A percentile compares a stretch with the other conserved stretches of the same genome.
These are phyloP conservation scores for Shinisaurus crocodilurus DNA, from an alignment of 2,113 vertebrate species.

Conservation along the genomic window DNA sequence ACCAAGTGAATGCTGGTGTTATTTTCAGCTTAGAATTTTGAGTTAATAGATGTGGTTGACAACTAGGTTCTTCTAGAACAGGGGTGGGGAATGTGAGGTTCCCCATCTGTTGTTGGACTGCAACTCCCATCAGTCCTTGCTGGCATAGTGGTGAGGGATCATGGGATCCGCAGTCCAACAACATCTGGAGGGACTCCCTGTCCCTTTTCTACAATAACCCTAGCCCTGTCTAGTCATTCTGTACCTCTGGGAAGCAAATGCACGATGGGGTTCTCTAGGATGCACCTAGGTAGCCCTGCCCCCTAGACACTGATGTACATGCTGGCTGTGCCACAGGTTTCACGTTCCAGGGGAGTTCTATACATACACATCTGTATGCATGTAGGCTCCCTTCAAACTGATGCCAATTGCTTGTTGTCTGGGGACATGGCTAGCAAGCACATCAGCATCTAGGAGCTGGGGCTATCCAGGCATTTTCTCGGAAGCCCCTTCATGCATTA, in stretches of 20 bases:
- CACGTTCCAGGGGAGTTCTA: background rate
- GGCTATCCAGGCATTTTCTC: too few relatives aligned
- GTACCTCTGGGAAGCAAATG: background rate
- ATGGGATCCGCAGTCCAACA: too few relatives aligned
- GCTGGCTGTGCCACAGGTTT: too few relatives aligned
- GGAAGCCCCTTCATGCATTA: too few relatives aligned
- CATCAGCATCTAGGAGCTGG: too few relatives aligned
- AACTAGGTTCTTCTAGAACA: background rate
- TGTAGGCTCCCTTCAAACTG: background rate
- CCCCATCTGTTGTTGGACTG: too few relatives aligned
- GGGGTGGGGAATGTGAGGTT: too few relatives aligned
- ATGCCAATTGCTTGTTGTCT: background rate
- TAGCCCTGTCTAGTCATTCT: background rate
- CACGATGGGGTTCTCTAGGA: background rate
- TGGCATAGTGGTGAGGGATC: too few relatives aligned
- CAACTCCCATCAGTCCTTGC: too few relatives aligned
- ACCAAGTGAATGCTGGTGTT: background rate
- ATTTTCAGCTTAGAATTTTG: background rate
- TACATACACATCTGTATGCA: background rate
- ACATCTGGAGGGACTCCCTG: too few relatives aligned
- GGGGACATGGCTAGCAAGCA: background rate
- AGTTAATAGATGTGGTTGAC: background rate
- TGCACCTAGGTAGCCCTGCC: background rate
- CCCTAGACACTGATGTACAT: too few relatives aligned
- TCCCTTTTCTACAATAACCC: too few relatives aligned